phyloP scores from a whole-genome alignment of 2,113 vertebrate species.

The Sceloporus undulatus region DNA sequence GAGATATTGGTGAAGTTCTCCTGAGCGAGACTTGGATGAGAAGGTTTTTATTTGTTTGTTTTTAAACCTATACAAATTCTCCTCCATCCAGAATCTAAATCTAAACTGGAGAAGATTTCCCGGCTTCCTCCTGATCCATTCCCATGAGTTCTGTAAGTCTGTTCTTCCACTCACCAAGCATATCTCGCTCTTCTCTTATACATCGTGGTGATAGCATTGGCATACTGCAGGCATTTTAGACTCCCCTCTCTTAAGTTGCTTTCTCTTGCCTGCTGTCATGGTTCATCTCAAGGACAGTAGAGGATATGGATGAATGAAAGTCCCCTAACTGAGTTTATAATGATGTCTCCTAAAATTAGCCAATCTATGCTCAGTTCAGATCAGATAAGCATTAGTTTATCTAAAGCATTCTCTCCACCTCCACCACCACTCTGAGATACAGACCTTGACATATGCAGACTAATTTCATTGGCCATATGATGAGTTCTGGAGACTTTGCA shows the following conservation, averaged over 20 bases:
- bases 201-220: not conserved
- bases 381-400: not conserved
- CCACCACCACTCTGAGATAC: not conserved
- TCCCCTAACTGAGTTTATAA: not conserved
- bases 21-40: not conserved
- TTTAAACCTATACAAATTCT: too few relatives aligned
- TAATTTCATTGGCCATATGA: not conserved
- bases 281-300: not conserved
- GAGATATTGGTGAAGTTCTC: not conserved
- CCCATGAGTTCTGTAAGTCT: not conserved
- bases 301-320: not conserved
- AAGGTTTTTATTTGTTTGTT: too few relatives aligned
- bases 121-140: not conserved
- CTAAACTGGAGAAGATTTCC: too few relatives aligned
- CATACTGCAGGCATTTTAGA: not conserved
- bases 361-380: not conserved
- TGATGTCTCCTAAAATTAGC: not conserved
- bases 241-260: not conserved
- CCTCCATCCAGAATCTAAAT: too few relatives aligned
- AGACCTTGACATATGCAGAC: not conserved
- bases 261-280: not conserved
- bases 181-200: not conserved
- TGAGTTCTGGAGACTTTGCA: not conserved
- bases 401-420: not conserved
- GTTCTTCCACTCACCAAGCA: not conserved